Evolutionary conservation across 1,140 invertebrate species (phyloP).

Genomic region (Aphis gossypii): DNA sequence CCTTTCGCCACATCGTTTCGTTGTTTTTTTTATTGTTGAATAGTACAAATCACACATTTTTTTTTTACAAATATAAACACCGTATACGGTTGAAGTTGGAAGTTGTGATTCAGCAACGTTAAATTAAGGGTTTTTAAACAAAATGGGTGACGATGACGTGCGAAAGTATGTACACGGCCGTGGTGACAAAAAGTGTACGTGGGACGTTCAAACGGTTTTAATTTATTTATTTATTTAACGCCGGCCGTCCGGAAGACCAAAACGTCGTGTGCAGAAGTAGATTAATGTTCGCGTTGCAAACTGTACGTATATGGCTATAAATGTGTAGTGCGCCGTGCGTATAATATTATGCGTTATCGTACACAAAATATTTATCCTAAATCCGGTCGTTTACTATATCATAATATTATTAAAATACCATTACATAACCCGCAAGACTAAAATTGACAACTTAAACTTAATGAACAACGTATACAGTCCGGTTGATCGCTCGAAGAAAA

Average conservation of each 20-base stretch:
- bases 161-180: background rate
- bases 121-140: background rate
- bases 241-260: background rate
- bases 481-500: no score
- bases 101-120: no score
- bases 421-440: background rate
- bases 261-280: background rate
- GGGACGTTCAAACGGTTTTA: background rate
- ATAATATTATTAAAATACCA: background rate
- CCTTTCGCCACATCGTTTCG: background rate
- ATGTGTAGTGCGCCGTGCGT: background rate
- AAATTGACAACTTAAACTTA: no score
- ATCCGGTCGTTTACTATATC: no score
- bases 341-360: background rate
- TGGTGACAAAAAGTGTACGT: background rate
- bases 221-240: constrained; percentile 6
- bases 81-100: background rate
- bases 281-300: background rate
- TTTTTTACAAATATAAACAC: background rate
- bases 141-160: background rate
- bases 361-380: background rate
- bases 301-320: background rate
- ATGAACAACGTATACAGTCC: no score
- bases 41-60: background rate
- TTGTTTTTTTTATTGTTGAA: background rate